phyloP scores from a whole-genome alignment of 2,113 vertebrate genomes.

The Aegithalos caudatus region DNA sequence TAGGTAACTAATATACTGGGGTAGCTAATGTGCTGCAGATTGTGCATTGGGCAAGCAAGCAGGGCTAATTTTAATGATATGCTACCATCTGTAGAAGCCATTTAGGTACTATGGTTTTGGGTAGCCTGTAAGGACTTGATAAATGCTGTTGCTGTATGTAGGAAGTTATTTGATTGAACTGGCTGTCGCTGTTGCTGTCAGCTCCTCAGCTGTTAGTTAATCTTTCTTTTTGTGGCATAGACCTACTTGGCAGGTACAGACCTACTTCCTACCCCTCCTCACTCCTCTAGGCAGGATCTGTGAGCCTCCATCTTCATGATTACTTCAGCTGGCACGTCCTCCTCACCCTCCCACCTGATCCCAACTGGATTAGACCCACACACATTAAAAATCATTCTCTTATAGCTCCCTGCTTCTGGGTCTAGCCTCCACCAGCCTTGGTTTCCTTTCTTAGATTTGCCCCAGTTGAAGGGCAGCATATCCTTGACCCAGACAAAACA shows the following conservation, averaged over 20 bases:
- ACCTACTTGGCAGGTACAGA: neutral
- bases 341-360: neutral
- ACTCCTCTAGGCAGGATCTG: neutral
- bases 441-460: neutral
- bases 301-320: neutral
- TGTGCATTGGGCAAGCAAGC: neutral
- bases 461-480: neutral
- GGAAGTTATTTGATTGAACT: neutral
- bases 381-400: neutral
- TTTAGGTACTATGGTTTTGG: neutral
- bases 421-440: neutral
- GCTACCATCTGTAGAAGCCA: neutral
- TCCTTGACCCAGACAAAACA: slow-evolving; percentile 42
- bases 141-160: neutral
- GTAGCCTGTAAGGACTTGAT: neutral
- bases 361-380: neutral
- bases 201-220: neutral
- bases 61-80: neutral
- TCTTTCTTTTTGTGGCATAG: neutral
- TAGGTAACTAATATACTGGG: neutral
- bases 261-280: neutral
- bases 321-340: neutral
- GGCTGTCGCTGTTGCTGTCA: neutral
- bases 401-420: neutral
- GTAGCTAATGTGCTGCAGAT: neutral